Evolutionary conservation across 2,888 invertebrate species (phyloP).

Genomic region (Drosophila bunnanda): DNA sequence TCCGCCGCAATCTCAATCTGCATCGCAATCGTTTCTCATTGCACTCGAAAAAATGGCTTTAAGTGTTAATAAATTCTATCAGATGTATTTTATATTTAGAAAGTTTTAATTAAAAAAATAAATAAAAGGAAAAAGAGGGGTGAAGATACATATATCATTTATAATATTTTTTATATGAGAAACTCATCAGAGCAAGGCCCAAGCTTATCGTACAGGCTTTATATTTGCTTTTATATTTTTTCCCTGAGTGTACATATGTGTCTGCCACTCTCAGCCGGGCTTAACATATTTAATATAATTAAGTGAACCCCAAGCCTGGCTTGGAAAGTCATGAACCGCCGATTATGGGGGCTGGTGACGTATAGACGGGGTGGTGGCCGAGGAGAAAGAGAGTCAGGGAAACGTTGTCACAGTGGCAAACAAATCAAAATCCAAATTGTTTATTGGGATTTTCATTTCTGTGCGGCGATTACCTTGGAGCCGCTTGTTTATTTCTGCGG

Average conservation of each 20-base stretch:
- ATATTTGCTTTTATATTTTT: background rate
- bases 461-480: conserved; percentile 45
- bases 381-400: conserved; percentile 11
- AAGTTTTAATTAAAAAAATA: too few species aligned
- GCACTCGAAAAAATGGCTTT: background rate
- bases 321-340: conserved; percentile 48
- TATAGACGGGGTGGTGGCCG: conserved; percentile 1
- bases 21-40: conserved; percentile 9
- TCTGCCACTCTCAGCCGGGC: conserved; percentile 35
- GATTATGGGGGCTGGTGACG: conserved; percentile 28
- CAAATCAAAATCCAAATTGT: conserved; percentile 58
- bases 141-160: background rate
- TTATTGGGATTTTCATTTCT: conserved; percentile 64
- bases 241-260: conserved; percentile 2
- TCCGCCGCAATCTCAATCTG: conserved; percentile 25
- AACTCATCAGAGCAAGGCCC: background rate
- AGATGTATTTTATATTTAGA: background rate
- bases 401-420: conserved; percentile 32
- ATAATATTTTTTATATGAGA: background rate
- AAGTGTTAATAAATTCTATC: background rate
- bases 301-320: conserved; percentile 46
- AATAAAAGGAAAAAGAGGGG: too few species aligned
- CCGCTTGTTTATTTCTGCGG: conserved; percentile 50
- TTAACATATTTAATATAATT: conserved; percentile 64
- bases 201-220: background rate